Evolutionary conservation across 2,888 invertebrate species (phyloP), one percentile per base, ranked within the genome.

Genomic region (Eurytoma adleriae): DNA sequence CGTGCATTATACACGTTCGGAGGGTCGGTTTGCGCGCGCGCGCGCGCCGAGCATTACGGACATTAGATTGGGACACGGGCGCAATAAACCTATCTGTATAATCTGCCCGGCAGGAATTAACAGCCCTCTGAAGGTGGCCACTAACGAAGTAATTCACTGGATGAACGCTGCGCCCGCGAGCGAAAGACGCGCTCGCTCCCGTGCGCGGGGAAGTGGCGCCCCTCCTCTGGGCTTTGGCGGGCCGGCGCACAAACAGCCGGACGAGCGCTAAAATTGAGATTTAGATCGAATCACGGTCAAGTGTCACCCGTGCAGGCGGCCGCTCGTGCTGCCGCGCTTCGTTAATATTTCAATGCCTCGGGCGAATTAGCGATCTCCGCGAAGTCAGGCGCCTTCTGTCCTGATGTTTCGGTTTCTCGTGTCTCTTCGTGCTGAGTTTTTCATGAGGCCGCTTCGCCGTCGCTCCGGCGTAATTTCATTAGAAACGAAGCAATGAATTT

Each of bases 81-180:
- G 90, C 90, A 90, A 90, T 90, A 90, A 90, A 90, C 90, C 90
- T 90, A 90, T 90, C 90, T 90, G 90, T 90, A 90, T 90, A 90
- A 90, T 90, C 90, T 90, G 90, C 90, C 90, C 90, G 89, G 89
- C 89, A 90, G 90, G 90, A 90, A 90, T 90, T 90, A 90, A 90
- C 90, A 90, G 90, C 90, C 90, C 90, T 90, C 89, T 88, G 90
- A 90, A 90, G 90, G 90, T 90, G 89, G 90, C 90, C 90, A 90
- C 90, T 90, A 90, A 90, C 90, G 90, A 90, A 90, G 90, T 90
- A 90, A 90, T 90, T 90, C 90, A 90, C 90, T 90, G 90, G 89
- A 90, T 90, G 90, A 90, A 89, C 89, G 88, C 86, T 86, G 86
- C 83, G 85, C 78, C 77, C 74, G 83, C 82, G 82, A 79, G 77